A percentile compares a stretch with the other conserved stretches of the same genome.
Conservation (phyloP, 1,140 invertebrate genomes). For the Zaprionus nigranus region DNA sequence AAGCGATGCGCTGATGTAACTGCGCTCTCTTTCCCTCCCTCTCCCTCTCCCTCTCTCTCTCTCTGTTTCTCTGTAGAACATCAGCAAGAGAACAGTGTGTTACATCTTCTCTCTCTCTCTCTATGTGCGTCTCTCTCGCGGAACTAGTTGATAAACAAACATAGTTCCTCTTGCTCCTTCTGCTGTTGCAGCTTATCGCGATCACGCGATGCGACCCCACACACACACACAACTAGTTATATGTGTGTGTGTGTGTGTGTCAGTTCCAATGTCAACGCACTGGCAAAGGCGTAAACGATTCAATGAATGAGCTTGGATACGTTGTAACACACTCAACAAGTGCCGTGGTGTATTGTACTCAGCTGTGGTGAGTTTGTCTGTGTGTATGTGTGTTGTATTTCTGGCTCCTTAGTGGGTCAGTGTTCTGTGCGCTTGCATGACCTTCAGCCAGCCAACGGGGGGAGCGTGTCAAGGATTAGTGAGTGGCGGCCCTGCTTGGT, state of each 20-base stretch:
- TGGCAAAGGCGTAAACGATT: conserved; percentile 22
- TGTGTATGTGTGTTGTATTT: conserved; percentile 15
- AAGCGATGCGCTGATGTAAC: conserved; percentile 2
- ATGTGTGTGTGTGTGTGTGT: background rate
- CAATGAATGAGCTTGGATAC: conserved; percentile 39
- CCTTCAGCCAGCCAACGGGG: conserved; percentile 16
- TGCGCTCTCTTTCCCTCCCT: background rate
- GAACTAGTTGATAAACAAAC: conserved; percentile 39
- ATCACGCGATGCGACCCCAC: conserved; percentile 36
- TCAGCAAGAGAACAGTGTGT: background rate
- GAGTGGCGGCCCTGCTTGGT: conserved; percentile 3
- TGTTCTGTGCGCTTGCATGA: conserved; percentile 22
- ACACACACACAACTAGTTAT: background rate
- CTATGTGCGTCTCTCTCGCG: conserved; percentile 9
- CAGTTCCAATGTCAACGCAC: conserved; percentile 54
- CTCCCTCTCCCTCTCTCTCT: background rate
- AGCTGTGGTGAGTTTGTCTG: background rate
- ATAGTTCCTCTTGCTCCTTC: background rate
- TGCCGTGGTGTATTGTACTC: background rate
- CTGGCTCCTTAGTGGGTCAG: conserved; percentile 40
- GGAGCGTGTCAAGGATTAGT: conserved; percentile 39
- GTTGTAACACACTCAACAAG: conserved; percentile 15
- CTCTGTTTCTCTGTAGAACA: background rate
- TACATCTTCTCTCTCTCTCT: background rate
- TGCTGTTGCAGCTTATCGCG: conserved; percentile 28